These are phyloP conservation scores for Caenorhabditis briggsae DNA, from an alignment of 1,140 invertebrate species.

Conservation along the genomic window DNA sequence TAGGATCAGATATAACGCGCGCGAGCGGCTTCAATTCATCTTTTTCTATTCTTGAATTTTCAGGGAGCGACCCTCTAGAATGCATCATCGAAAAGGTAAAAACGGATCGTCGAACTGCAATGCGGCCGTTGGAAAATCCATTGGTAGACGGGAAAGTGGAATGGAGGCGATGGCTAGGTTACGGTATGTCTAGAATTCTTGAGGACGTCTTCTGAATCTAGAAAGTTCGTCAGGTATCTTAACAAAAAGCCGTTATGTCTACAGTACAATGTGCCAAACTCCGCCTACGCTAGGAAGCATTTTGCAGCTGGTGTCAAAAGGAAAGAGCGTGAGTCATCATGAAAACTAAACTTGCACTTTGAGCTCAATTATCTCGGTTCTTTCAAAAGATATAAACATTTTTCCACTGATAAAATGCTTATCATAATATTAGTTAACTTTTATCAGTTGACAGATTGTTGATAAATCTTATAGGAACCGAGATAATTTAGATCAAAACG, in stretches of 20 bases:
- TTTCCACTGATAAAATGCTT: too few species aligned
- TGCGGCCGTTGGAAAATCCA: conserved; percentile 33
- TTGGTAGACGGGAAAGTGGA: conserved; percentile 37
- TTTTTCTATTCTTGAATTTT: conserved; percentile 2
- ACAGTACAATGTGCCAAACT: conserved; percentile 67
- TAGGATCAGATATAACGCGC: neutral
- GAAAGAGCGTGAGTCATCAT: conserved; percentile 61
- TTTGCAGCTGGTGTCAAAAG: conserved; percentile 11
- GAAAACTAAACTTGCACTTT: neutral
- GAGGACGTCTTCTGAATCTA: neutral
- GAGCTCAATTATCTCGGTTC: too few species aligned
- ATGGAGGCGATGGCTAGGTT: conserved; percentile 56
- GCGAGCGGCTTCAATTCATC: neutral
- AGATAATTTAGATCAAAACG: too few species aligned
- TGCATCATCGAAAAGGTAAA: conserved; percentile 60
- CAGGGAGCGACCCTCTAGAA: conserved; percentile 58
- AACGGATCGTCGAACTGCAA: conserved; percentile 1
- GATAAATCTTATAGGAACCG: too few species aligned
- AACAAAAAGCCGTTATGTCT: conserved; percentile 70
- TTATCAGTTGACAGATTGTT: too few species aligned
- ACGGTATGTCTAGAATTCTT: neutral
- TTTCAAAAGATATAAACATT: too few species aligned
- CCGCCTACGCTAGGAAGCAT: conserved; percentile 49
- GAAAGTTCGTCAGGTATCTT: conserved; percentile 57
- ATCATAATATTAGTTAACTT: too few species aligned